These are phyloP conservation scores for Ophioninae sp. DNA, from an alignment of 2,888 invertebrate genomes.

Conservation along the genomic window DNA sequence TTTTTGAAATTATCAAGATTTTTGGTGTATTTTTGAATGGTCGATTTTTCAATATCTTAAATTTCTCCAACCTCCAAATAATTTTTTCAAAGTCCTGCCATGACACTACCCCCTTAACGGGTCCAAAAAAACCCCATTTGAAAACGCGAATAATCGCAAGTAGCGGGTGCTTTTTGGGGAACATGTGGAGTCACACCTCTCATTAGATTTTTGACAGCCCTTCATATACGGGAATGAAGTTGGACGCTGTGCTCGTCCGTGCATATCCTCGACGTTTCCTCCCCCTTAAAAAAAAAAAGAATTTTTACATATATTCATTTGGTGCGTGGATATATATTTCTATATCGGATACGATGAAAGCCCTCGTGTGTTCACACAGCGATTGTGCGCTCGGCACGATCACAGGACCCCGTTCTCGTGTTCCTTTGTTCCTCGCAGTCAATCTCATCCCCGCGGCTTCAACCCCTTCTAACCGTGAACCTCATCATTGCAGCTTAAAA, in stretches of 20 bases:
- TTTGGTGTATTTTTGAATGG: too few relatives aligned
- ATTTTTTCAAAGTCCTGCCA: too few relatives aligned
- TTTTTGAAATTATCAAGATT: too few relatives aligned
- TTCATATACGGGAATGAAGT: constrained; percentile 78
- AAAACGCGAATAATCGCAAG: constrained; percentile 73
- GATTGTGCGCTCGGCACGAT: constrained; percentile 61
- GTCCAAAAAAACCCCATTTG: background rate
- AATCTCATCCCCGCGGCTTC: constrained; percentile 70
- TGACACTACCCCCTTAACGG: too few relatives aligned
- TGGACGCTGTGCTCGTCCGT: constrained; percentile 72
- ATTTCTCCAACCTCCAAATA: too few relatives aligned
- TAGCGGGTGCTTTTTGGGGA: constrained; percentile 64
- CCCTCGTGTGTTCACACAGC: constrained; percentile 62
- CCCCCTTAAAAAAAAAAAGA: constrained; percentile 46
- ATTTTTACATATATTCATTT: constrained; percentile 36
- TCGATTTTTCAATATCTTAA: too few relatives aligned
- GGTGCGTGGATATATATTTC: constrained; percentile 20
- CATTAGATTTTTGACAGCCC: constrained; percentile 81
- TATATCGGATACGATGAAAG: constrained; percentile 41
- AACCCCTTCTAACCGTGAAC: constrained; percentile 65
- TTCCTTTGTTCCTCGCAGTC: constrained; percentile 78
- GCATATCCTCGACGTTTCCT: constrained; percentile 35
- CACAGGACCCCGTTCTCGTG: constrained; percentile 58
- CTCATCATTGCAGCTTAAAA: constrained; percentile 66
- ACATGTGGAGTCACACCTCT: constrained; percentile 81